A percentile compares a stretch with the other conserved stretches of the same genome.
Evolutionary conservation across 30 jellyfish, hydroid and myxozoan genomes (phyloP).

Genomic region (Hydractinia echinata): DNA sequence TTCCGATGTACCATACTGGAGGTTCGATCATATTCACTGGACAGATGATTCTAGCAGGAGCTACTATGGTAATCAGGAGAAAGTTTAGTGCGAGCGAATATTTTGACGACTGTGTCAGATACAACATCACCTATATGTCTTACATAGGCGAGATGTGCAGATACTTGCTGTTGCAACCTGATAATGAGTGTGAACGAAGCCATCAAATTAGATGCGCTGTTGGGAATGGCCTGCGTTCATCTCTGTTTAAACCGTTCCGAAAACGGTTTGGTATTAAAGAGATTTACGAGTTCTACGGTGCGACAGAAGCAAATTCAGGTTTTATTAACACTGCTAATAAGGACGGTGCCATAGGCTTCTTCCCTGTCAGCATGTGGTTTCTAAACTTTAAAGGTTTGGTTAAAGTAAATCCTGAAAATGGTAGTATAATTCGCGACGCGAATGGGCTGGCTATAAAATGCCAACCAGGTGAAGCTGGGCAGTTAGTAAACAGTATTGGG

Average conservation of each 20-base stretch:
- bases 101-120: slow-evolving; percentile 66
- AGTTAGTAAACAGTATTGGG: slow-evolving; percentile 41
- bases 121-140: slow-evolving; percentile 56
- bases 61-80: slow-evolving; percentile 58
- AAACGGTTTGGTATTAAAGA: slow-evolving; percentile 50
- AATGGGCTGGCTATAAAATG: slow-evolving; percentile 74
- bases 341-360: slow-evolving; percentile 80
- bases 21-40: slow-evolving; percentile 74
- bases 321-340: slow-evolving; percentile 41
- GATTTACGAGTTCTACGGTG: slow-evolving; percentile 80
- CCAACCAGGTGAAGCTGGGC: slow-evolving; percentile 71
- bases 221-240: slow-evolving; percentile 90
- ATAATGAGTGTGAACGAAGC: slow-evolving; percentile 27
- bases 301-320: slow-evolving; percentile 79
- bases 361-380: slow-evolving; percentile 37
- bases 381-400: slow-evolving; percentile 41
- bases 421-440: slow-evolving; percentile 59
- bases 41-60: slow-evolving; percentile 47
- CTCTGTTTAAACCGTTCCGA: slow-evolving; percentile 60
- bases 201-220: slow-evolving; percentile 46
- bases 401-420: slow-evolving; percentile 54
- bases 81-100: slow-evolving; percentile 79
- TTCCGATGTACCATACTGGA: slow-evolving; percentile 81
- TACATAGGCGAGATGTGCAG: slow-evolving; percentile 94
- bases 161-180: slow-evolving; percentile 69